These are phyloP conservation scores for Lepidurus packardi DNA, from an alignment of 1,140 invertebrate species.

Conservation along the genomic window DNA sequence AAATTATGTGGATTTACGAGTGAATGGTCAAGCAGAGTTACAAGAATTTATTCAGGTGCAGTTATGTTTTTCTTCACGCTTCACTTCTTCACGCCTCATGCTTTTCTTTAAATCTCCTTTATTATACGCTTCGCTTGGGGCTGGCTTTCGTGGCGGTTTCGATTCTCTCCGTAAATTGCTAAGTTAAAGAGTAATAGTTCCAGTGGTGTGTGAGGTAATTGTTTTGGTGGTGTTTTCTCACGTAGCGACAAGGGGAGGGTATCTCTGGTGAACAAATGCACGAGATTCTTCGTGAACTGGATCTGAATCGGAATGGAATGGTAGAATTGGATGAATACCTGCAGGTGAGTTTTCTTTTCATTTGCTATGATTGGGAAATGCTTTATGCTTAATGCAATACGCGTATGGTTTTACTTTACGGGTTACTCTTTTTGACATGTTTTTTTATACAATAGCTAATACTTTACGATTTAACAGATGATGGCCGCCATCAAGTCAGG, in stretches of 20 bases:
- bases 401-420: neutral
- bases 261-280: conserved; percentile 92
- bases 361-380: conserved; percentile 13
- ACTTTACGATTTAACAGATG: conserved; percentile 60
- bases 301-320: conserved; percentile 98
- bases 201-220: neutral
- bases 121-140: neutral
- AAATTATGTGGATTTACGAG: conserved; percentile 59
- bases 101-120: neutral
- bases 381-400: conserved; percentile 26
- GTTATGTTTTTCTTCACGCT: conserved; percentile 20
- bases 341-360: conserved; percentile 60
- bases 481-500: conserved; percentile 96
- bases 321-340: conserved; percentile 98
- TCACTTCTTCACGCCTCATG: too few species aligned
- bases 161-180: neutral
- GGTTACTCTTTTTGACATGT: neutral
- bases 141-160: neutral
- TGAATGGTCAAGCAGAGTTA: conserved; percentile 64
- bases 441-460: conserved; percentile 24
- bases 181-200: neutral
- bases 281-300: conserved; percentile 94
- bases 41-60: conserved; percentile 66
- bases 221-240: neutral
- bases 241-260: conserved; percentile 65